Percentiles rank a stretch among this genome's conserved stretches.
phyloP scores from a whole-genome alignment of 2,888 invertebrate species.

The Torymus auratus region DNA sequence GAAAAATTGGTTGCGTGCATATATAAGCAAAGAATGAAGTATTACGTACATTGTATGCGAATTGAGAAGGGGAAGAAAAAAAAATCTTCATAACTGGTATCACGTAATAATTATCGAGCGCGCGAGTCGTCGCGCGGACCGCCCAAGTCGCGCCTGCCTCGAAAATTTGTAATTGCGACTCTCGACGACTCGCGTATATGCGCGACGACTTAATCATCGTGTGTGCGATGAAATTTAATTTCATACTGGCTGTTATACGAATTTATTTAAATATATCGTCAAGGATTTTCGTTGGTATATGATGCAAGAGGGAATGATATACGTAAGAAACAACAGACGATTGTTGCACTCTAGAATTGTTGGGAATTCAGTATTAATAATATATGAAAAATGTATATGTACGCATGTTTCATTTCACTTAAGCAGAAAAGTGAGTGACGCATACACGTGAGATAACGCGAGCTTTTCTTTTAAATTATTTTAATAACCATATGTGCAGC shows the following conservation, averaged over 20 bases:
- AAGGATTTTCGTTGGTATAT: too few species aligned
- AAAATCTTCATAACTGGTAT: too few species aligned
- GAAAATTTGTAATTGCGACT: constrained; percentile 35
- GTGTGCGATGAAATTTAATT: constrained; percentile 34
- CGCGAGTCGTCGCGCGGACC: constrained; percentile 39
- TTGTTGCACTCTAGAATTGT: too few species aligned
- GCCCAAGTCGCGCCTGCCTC: constrained; percentile 55
- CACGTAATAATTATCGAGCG: constrained; percentile 46
- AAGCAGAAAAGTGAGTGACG: too few species aligned
- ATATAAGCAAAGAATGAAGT: background rate
- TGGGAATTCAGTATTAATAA: too few species aligned
- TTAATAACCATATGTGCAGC: too few species aligned
- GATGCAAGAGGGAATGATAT: too few species aligned
- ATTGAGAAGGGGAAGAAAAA: background rate
- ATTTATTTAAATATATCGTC: background rate
- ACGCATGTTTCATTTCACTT: too few species aligned
- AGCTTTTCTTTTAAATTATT: too few species aligned
- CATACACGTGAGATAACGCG: too few species aligned
- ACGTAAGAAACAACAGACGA: too few species aligned
- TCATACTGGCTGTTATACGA: background rate
- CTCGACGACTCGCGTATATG: constrained; percentile 13
- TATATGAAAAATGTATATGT: too few species aligned
- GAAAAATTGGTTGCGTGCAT: background rate
- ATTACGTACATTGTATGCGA: constrained; percentile 17
- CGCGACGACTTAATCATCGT: constrained; percentile 35